These are phyloP conservation scores for Otis tarda DNA, from an alignment of 2,113 vertebrate species.

Conservation along the genomic window DNA sequence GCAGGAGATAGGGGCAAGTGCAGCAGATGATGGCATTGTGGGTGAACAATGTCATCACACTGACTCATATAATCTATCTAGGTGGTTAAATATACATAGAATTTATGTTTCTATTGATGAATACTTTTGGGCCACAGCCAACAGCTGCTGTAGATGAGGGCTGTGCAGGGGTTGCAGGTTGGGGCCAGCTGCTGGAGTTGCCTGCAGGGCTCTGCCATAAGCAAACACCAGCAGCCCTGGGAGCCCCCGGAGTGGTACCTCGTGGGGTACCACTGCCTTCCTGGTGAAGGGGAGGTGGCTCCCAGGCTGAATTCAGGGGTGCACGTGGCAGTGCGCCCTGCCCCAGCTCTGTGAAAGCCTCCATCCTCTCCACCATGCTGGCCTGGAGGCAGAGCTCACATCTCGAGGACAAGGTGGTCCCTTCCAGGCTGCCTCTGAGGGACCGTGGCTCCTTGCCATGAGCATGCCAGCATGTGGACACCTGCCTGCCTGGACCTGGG, in stretches of 20 bases:
- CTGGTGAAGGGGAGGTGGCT: rapidly evolving
- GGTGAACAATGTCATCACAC: background rate
- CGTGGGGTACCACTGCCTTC: background rate
- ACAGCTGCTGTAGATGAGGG: background rate
- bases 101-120: background rate
- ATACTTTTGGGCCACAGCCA: rapidly evolving
- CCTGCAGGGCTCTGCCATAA: background rate
- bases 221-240: rapidly evolving
- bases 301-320: background rate
- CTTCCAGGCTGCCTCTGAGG: background rate
- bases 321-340: rapidly evolving
- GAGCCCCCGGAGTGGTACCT: rapidly evolving
- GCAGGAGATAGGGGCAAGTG: background rate
- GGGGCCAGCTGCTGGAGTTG: background rate
- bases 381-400: background rate
- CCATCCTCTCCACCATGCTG: background rate
- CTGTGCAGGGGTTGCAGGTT: background rate
- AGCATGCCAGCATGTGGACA: background rate
- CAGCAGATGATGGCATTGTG: background rate
- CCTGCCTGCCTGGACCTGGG: background rate
- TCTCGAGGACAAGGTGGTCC: background rate
- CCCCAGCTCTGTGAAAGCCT: background rate
- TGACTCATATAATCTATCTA: background rate
- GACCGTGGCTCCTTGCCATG: background rate
- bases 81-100: background rate